Evolutionary conservation across 1,140 invertebrate genomes (phyloP), one percentile per base, ranked within the genome.

Genomic region (Homarus americanus): DNA sequence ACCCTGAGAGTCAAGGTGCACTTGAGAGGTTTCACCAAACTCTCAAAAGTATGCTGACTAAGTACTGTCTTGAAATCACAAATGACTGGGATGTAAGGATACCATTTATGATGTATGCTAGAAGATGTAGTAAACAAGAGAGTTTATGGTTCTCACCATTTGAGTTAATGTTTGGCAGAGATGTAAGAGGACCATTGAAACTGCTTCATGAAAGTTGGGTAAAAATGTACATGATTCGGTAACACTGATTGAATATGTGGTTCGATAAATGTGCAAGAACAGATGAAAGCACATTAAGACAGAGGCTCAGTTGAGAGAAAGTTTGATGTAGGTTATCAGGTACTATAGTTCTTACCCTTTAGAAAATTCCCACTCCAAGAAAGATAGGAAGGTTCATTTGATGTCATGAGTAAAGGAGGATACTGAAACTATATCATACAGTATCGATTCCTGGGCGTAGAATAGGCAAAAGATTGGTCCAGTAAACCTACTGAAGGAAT

Each of bases 1-100:
- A 72, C 32, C 58, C n/a, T n/a, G n/a, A n/a, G n/a, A n/a, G n/a
- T n/a, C n/a, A n/a, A n/a, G n/a, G n/a, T n/a, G n/a, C n/a, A n/a
- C n/a, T n/a, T n/a, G n/a, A n/a, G n/a, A n/a, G n/a, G n/a, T n/a
- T n/a, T n/a, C n/a, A n/a, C n/a, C 58, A 69, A 40, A 85, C 82
- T 10, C 32, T 69, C n/a, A 72, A 85, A 69, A 10, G 4, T 15
- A 72, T 73, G 66, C 38, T 85, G 9, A 85, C 82, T 9, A 85
- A 85, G 40, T 85, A 72, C 40, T 85, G 82, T 34, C 32, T 85
- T 7, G 82, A 85, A 44, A 41, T 63, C 32, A 36, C 32, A 5
- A 85, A 85, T 38, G 66, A 85, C 38, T 85, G 82, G 58, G 58
- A 85, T 85, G 82, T 72, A 38, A 20, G 82, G 15, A 9, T 85